Conservation (phyloP, 2,113 vertebrate genomes). For the Gallinago paraguaiae region DNA sequence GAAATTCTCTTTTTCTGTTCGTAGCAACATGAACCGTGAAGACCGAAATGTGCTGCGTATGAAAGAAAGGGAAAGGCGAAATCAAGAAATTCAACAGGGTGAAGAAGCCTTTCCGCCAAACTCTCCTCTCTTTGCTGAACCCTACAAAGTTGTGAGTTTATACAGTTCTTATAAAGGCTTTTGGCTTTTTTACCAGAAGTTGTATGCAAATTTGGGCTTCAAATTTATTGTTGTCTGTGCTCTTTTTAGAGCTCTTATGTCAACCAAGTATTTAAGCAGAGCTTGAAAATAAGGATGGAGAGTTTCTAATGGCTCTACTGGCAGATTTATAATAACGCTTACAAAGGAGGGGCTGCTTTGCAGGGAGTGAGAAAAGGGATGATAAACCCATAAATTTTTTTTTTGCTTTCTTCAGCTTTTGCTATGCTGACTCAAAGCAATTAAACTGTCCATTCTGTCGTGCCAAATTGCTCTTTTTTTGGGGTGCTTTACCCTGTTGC, state of each 20-base stretch:
- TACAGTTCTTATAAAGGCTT: neutral
- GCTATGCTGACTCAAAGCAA: neutral
- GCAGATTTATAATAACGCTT: neutral
- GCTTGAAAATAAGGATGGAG: neutral
- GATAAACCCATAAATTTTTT: neutral
- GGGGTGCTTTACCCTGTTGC: neutral
- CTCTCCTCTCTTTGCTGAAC: slow-evolving; percentile 97
- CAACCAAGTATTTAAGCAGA: neutral
- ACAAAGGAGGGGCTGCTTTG: neutral
- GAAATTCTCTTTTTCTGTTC: slow-evolving; percentile 69
- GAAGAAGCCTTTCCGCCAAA: slow-evolving; percentile 96
- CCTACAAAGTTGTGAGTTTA: slow-evolving; percentile 96
- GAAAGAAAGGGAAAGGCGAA: slow-evolving; percentile 92
- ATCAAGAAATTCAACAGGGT: slow-evolving; percentile 91
- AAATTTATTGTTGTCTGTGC: neutral
- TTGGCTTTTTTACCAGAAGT: neutral
- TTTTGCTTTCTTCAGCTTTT: neutral
- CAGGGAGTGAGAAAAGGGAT: neutral
- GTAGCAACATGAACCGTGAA: slow-evolving; percentile 99
- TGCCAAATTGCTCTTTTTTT: neutral
- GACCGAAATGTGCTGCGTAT: slow-evolving; percentile 99
- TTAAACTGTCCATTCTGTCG: neutral
- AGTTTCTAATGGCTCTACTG: neutral
- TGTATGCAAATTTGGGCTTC: neutral
- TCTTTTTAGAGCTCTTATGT: neutral